These are phyloP conservation scores for Sesamia inferens DNA, from an alignment of 2,888 invertebrate species.

Conservation along the genomic window DNA sequence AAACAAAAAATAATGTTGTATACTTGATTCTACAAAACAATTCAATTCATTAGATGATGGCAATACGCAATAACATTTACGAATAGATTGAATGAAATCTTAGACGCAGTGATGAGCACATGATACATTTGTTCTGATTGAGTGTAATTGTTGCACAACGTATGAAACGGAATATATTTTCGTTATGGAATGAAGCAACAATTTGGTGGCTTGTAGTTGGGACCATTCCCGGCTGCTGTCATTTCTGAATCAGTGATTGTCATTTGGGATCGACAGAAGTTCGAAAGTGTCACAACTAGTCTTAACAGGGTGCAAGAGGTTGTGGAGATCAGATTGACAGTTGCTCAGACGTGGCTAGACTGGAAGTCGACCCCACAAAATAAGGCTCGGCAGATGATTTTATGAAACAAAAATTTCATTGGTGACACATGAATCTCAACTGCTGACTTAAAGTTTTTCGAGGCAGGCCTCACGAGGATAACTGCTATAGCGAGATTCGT, in stretches of 20 bases:
- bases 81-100: conserved; percentile 52
- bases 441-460: neutral
- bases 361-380: neutral
- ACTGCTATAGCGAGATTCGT: neutral
- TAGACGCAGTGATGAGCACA: conserved; percentile 34
- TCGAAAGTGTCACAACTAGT: neutral
- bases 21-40: conserved; percentile 3
- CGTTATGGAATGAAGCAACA: neutral
- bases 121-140: conserved; percentile 37
- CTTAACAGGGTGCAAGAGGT: neutral
- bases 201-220: neutral
- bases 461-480: neutral
- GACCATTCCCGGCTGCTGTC: neutral
- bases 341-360: neutral
- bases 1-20: neutral
- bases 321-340: neutral
- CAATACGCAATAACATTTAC: conserved; percentile 15
- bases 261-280: neutral
- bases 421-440: neutral
- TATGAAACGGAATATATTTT: conserved; percentile 9
- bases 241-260: neutral
- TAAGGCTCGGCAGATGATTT: neutral
- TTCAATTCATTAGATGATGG: neutral
- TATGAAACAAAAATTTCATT: neutral
- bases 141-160: conserved; percentile 43